Conservation (phyloP, 2,888 invertebrate species). For the Troides aeacus region DNA sequence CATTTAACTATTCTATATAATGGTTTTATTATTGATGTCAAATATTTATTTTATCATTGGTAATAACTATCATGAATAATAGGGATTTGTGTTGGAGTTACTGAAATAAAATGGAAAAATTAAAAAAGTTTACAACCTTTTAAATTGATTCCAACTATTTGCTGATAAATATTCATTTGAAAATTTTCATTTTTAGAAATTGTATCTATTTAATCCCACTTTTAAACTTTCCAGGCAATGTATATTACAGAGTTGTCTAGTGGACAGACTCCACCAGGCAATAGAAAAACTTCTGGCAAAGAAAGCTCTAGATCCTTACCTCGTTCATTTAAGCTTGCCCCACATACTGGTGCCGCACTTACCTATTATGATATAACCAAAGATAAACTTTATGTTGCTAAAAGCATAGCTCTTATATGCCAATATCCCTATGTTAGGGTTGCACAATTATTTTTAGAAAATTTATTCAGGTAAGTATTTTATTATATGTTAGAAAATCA, state of each 20-base stretch:
- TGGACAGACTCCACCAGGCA: conserved; percentile 84
- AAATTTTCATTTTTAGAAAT: too few relatives aligned
- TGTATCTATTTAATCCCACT: neutral
- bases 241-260: conserved; percentile 93
- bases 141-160: too few relatives aligned
- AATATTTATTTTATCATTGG: too few relatives aligned
- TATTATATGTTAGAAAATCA: neutral
- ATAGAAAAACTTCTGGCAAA: conserved; percentile 78
- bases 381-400: conserved; percentile 96
- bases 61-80: too few relatives aligned
- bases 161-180: too few relatives aligned
- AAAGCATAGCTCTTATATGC: conserved; percentile 95
- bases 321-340: conserved; percentile 91
- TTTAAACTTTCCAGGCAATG: conserved; percentile 84
- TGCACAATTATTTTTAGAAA: conserved; percentile 91
- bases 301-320: conserved; percentile 93
- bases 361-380: conserved; percentile 95
- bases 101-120: too few relatives aligned
- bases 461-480: conserved; percentile 87
- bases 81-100: too few relatives aligned
- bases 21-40: too few relatives aligned
- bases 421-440: conserved; percentile 94
- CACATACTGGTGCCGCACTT: conserved; percentile 87
- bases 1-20: too few relatives aligned
- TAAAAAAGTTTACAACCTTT: too few relatives aligned